Evolutionary conservation across 2,797 vertebrate genomes (phyloP), one percentile per base, ranked within the genome.

Genomic region (Acropternis orthonyx): DNA sequence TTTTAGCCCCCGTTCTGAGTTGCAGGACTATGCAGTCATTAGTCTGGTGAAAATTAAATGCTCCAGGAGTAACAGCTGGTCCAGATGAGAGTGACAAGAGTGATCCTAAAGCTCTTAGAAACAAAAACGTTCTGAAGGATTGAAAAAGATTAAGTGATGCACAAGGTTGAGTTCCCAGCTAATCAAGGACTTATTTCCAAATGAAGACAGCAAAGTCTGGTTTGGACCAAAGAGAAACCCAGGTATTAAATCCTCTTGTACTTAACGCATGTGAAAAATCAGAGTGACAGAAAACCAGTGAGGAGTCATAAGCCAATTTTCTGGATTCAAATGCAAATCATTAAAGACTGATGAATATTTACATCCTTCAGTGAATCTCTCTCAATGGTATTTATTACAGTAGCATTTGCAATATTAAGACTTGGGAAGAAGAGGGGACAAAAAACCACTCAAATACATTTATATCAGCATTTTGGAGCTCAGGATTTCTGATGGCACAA

Each of bases 291-390:
- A 94, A 97, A 94, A 93, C 93, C 92, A 95, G 74, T 10, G 27
- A 76, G 83, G 55, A 94, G 74, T 41, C 74, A 82, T 94, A 96
- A 95, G 95, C 90, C 95, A 97, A 94, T 96, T 97, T 96, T 95
- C 92, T 92, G 85, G 91, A 96, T 96, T 97, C 95, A 94, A 96
- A 97, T 95, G 91, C 91, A 96, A 96, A 96, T 93, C 89, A 76
- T 88, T 88, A 86, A 88, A 88, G 52, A 43, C 89, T 86, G 89
- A 94, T 96, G 89, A 96, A 95, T 96, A 97, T 96, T 96, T 95
- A 96, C 80, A 90, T 15, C 80, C 88, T 86, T 81, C 91, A 93
- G 91, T 11, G 7, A 92, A 81, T 76, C 85, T 69, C 23, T 90
- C 73, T 92, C 80, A 14, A 17, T 6, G 63, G 65, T 56, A 74